Evolutionary conservation across 2,888 invertebrate species (phyloP), one percentile per base, ranked within the genome.

Genomic region (Ichneumon xanthorius): DNA sequence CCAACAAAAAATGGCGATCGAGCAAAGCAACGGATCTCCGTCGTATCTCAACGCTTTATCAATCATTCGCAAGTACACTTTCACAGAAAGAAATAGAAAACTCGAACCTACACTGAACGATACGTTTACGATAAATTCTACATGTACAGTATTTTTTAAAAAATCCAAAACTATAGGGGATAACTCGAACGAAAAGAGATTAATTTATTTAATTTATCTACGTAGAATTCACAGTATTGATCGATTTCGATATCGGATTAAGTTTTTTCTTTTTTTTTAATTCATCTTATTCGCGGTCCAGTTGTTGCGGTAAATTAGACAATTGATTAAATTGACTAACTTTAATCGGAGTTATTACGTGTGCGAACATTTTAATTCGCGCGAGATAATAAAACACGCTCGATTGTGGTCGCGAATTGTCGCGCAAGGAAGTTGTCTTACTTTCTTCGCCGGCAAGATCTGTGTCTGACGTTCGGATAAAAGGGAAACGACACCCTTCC

Each of bases 121-220:
- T 70, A 71, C 50, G 50, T 14, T n/a, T 14, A 61, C n/a, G 55
- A 30, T 48, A 26, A 45, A n/a, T 19, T 63, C 9, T 75, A 4
- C 22, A n/a, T 68, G 7, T 55, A 37, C 19, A 63, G 50, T 50
- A 50, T 53, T 19, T 73, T 30, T n/a, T n/a, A n/a, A 61, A 61
- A 75, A 70, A 48, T 16, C 4, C 81, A n/a, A 82, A 80, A 65
- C 67, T 71, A 26, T 40, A 65, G 50, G 50, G 40, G 50, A 67
- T 76, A 85, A 70, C 40, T 82, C 65, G 72, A 80, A 81, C 75
- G 73, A 73, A 85, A 65, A 71, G 71, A 78, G 40, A 84, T 84
- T 77, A 84, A 86, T 87, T 88, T 80, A 85, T 88, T 87, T 73
- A 83, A 82, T 76, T 85, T 80, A 84, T 78, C 80, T 82, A 82